Percentiles rank a stretch among this genome's conserved stretches.
These are phyloP conservation scores for Ctenopoma multispine DNA, from an alignment of 2,797 vertebrate genomes.

Conservation along the genomic window DNA sequence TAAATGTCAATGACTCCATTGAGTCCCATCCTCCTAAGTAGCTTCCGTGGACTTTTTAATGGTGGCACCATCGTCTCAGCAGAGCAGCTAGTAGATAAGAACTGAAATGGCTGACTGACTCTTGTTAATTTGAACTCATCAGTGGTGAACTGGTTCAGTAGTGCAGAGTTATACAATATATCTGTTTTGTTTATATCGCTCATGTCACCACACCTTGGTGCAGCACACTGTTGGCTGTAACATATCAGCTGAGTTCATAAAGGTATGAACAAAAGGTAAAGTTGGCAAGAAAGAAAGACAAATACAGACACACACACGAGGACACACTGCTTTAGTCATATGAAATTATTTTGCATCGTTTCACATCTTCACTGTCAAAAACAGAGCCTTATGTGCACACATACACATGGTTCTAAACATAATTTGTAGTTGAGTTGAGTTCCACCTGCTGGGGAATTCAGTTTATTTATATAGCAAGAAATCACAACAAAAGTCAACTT, in stretches of 20 bases:
- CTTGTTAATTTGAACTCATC: slow-evolving; percentile 16
- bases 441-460: no score
- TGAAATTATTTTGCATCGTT: neutral
- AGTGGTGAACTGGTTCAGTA: slow-evolving; percentile 7
- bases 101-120: slow-evolving; percentile 4
- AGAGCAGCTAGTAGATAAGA: neutral
- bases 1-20: slow-evolving; percentile 68
- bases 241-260: neutral
- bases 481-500: no score
- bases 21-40: slow-evolving; percentile 54
- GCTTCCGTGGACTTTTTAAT: slow-evolving; percentile 52
- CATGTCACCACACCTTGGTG: neutral
- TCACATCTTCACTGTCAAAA: no score
- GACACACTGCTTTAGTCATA: no score
- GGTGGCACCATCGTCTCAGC: slow-evolving; percentile 21
- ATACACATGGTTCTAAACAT: no score
- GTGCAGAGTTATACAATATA: neutral
- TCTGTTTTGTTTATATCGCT: neutral
- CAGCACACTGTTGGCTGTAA: neutral
- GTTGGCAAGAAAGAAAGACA: neutral
- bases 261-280: neutral
- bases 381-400: no score
- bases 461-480: no score
- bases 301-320: neutral
- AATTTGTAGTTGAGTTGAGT: no score